phyloP scores from a whole-genome alignment of 30 jellyfish, hydroid and myxozoan genomes.

The Hydra vulgaris region DNA sequence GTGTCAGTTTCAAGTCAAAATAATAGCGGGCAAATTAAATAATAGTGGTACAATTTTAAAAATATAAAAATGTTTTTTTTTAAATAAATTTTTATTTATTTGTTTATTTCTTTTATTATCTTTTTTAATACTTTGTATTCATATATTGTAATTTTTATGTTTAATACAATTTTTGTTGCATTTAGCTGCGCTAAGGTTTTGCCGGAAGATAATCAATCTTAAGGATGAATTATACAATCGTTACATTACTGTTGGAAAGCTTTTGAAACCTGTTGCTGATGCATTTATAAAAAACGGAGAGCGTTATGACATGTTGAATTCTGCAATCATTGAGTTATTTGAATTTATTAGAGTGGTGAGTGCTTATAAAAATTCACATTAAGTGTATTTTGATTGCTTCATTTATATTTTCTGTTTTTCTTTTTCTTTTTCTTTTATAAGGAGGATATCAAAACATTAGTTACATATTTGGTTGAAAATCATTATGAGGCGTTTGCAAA shows the following conservation, averaged over 20 bases:
- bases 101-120: neutral
- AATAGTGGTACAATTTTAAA: too few species aligned
- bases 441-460: constrained; percentile 84
- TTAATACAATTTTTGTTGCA: neutral
- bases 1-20: too few species aligned
- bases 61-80: neutral
- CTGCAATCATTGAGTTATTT: constrained; percentile 83
- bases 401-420: neutral
- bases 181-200: constrained; percentile 82
- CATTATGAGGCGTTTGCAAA: constrained; percentile 44
- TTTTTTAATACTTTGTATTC: neutral
- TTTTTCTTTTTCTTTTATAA: constrained; percentile 14
- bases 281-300: constrained; percentile 74
- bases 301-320: constrained; percentile 74
- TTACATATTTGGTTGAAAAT: constrained; percentile 71
- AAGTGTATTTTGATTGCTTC: neutral
- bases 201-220: constrained; percentile 71
- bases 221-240: constrained; percentile 93
- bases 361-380: neutral
- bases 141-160: neutral
- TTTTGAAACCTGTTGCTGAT: constrained; percentile 51
- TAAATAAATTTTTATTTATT: too few species aligned
- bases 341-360: constrained; percentile 89
- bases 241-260: constrained; percentile 53
- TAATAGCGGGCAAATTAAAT: too few species aligned